These are phyloP conservation scores for Cairina moschata DNA, from an alignment of 2,113 vertebrate genomes.

Conservation along the genomic window DNA sequence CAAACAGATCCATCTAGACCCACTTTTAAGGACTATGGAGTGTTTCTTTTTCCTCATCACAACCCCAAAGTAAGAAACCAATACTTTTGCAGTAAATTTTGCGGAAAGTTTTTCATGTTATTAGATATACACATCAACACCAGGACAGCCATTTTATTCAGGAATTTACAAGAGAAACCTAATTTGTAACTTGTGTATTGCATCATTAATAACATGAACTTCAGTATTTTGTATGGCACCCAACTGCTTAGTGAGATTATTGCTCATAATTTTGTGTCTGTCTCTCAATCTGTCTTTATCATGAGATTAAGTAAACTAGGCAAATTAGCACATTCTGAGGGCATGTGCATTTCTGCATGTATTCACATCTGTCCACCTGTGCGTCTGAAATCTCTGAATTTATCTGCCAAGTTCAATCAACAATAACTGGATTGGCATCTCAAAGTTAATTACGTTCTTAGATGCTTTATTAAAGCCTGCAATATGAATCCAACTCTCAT, in stretches of 20 bases:
- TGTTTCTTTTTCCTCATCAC: background rate
- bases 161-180: background rate
- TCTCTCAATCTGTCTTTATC: background rate
- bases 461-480: background rate
- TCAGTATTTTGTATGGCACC: rapidly evolving
- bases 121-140: background rate
- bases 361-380: background rate
- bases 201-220: background rate
- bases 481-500: background rate
- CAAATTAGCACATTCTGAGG: background rate
- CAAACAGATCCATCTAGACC: background rate
- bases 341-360: background rate
- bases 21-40: background rate
- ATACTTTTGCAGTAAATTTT: background rate
- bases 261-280: background rate
- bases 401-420: background rate
- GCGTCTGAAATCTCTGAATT: background rate
- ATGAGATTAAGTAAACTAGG: background rate
- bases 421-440: background rate
- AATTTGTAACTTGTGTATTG: background rate
- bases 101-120: background rate
- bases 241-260: background rate
- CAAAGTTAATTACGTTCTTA: background rate
- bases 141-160: background rate
- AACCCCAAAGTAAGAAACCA: background rate